phyloP scores from a whole-genome alignment of 2,888 invertebrate species.

The Leucoma salicis region DNA sequence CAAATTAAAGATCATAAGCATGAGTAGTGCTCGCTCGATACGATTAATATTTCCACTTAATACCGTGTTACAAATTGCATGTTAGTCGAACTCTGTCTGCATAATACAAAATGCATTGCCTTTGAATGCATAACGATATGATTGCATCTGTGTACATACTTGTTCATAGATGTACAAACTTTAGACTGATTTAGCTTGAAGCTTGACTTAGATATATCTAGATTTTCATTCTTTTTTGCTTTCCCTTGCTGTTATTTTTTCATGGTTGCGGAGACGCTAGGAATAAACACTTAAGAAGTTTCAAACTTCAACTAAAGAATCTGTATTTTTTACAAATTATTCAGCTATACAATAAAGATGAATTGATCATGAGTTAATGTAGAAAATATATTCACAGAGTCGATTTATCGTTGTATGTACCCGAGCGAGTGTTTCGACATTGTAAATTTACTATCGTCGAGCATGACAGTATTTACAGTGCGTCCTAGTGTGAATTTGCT shows the following conservation, averaged over 20 bases:
- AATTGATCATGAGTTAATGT: slow-evolving; percentile 17
- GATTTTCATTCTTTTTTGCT: slow-evolving; percentile 49
- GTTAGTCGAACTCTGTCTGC: slow-evolving; percentile 47
- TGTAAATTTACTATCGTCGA: slow-evolving; percentile 19
- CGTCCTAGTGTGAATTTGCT: background rate
- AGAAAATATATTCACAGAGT: slow-evolving; percentile 11
- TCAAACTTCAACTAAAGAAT: slow-evolving; percentile 16
- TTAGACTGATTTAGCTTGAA: slow-evolving; percentile 28
- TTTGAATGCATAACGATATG: slow-evolving; percentile 33
- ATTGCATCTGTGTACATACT: slow-evolving; percentile 26
- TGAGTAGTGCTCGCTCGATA: slow-evolving; percentile 66
- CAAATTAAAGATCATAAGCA: slow-evolving; percentile 78
- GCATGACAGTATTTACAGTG: slow-evolving; percentile 30
- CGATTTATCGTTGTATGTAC: slow-evolving; percentile 5
- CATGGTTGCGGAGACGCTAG: slow-evolving; percentile 58
- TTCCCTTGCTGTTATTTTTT: slow-evolving; percentile 26
- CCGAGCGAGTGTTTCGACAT: slow-evolving; percentile 6
- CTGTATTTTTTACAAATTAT: too few relatives aligned
- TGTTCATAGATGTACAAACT: slow-evolving; percentile 16
- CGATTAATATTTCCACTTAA: slow-evolving; percentile 43
- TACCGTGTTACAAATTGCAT: slow-evolving; percentile 57
- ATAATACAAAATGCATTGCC: slow-evolving; percentile 44
- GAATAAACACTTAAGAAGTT: slow-evolving; percentile 25
- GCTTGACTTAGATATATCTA: slow-evolving; percentile 29
- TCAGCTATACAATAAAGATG: slow-evolving; percentile 19